Evolutionary conservation across 2,888 invertebrate genomes (phyloP).

Genomic region (Platycheirus rosarum): DNA sequence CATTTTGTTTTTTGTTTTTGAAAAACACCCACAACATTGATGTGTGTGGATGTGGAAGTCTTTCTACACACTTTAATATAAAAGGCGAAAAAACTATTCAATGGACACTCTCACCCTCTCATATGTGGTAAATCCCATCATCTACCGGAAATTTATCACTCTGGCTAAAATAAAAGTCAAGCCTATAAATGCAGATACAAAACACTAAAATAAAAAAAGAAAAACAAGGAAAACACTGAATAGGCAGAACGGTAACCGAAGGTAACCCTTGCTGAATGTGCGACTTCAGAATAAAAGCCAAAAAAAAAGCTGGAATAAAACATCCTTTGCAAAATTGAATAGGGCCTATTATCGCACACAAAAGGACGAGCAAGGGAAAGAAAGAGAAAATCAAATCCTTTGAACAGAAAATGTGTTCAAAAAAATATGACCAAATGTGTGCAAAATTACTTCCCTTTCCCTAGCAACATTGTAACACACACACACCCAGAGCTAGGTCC

Average conservation of each 20-base stretch:
- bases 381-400: constrained; percentile 1
- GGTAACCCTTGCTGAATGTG: constrained; percentile 61
- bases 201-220: no score
- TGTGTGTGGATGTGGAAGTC: neutral
- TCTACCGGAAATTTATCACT: constrained; percentile 42
- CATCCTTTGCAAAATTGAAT: constrained; percentile 40
- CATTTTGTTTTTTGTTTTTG: neutral
- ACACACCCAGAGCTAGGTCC: neutral
- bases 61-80: neutral
- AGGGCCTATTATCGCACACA: constrained; percentile 41
- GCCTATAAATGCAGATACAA: constrained; percentile 35
- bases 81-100: constrained; percentile 7
- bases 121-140: constrained; percentile 35
- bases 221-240: constrained; percentile 41
- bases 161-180: constrained; percentile 37
- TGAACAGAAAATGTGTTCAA: neutral
- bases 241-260: constrained; percentile 38
- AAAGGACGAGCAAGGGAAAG: neutral
- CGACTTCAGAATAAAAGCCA: constrained; percentile 7
- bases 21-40: neutral
- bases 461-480: neutral
- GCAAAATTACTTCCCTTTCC: constrained; percentile 43
- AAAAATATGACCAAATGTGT: constrained; percentile 48
- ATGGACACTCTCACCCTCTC: constrained; percentile 22
- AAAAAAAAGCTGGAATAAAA: constrained; percentile 20